phyloP scores from a whole-genome alignment of 2,113 vertebrate species.

The Saccopteryx leptura region DNA sequence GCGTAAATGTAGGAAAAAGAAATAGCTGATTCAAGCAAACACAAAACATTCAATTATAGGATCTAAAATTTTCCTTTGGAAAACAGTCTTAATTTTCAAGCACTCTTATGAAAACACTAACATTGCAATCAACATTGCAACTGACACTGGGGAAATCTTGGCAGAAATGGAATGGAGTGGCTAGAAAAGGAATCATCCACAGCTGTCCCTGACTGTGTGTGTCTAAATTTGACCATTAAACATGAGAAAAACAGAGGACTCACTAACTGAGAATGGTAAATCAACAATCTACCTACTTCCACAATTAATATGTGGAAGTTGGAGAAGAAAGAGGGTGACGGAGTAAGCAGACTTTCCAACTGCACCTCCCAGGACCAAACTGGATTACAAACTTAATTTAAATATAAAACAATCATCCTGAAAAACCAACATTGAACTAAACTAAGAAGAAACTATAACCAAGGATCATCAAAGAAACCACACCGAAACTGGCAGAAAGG shows the following conservation, averaged over 20 bases:
- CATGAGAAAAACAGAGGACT: conserved; percentile 62
- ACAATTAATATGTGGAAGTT: conserved; percentile 60
- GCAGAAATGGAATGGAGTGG: conserved; percentile 45
- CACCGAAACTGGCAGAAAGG: too few species aligned
- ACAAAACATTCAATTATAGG: conserved; percentile 7
- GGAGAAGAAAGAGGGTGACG: too few species aligned
- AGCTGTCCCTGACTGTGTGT: conserved; percentile 60
- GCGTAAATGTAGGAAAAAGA: neutral
- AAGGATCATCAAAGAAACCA: too few species aligned
- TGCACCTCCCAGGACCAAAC: too few species aligned
- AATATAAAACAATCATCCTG: too few species aligned
- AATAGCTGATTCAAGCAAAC: conserved; percentile 28
- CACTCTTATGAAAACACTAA: conserved; percentile 62
- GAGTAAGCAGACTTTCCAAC: too few species aligned
- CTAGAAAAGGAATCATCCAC: conserved; percentile 71
- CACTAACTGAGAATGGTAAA: conserved; percentile 74
- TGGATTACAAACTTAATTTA: too few species aligned
- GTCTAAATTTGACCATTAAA: conserved; percentile 71
- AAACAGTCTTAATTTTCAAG: conserved; percentile 63
- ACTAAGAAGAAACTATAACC: too few species aligned
- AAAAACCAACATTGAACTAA: too few species aligned
- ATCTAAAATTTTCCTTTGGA: conserved; percentile 45
- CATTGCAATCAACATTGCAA: conserved; percentile 49
- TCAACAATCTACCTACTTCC: conserved; percentile 53
- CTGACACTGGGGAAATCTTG: conserved; percentile 71